Percentiles rank a stretch among this genome's conserved stretches.
Evolutionary conservation across 2,113 vertebrate genomes (phyloP).

Genomic region (Eclectus roratus): DNA sequence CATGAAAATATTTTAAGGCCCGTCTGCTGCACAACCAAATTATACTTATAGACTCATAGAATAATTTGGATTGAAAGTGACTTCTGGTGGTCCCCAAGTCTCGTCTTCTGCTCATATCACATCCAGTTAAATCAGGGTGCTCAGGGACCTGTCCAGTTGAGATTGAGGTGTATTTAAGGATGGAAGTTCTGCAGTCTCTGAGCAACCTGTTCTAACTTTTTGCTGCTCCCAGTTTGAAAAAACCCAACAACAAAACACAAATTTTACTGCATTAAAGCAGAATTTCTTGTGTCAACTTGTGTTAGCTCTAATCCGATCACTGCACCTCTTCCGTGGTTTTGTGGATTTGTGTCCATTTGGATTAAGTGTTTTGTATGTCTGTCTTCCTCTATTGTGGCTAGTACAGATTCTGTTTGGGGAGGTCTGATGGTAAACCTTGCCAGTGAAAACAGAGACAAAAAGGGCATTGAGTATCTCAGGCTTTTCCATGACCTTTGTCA

Average conservation of each 20-base stretch:
- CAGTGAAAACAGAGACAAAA: neutral
- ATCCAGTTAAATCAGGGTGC: neutral
- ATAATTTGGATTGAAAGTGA: neutral
- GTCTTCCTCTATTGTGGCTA: neutral
- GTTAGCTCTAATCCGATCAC: neutral
- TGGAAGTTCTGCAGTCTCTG: neutral
- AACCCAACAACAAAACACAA: neutral
- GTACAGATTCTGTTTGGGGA: neutral
- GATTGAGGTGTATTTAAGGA: neutral
- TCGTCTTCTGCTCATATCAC: neutral
- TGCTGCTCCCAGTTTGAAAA: neutral
- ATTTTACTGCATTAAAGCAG: neutral
- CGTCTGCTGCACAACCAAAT: neutral
- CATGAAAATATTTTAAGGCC: neutral
- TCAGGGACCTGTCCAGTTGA: neutral
- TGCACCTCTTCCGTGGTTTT: neutral
- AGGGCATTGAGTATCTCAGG: neutral
- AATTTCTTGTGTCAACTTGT: neutral
- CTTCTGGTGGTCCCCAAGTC: neutral
- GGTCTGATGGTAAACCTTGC: neutral
- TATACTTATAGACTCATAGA: neutral
- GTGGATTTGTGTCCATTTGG: neutral
- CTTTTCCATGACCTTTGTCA: neutral
- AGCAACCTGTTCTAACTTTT: neutral
- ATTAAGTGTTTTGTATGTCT: neutral